Evolutionary conservation across 2,113 vertebrate species (phyloP), one percentile per base, ranked within the genome.

Genomic region (Odobenus rosmarus): DNA sequence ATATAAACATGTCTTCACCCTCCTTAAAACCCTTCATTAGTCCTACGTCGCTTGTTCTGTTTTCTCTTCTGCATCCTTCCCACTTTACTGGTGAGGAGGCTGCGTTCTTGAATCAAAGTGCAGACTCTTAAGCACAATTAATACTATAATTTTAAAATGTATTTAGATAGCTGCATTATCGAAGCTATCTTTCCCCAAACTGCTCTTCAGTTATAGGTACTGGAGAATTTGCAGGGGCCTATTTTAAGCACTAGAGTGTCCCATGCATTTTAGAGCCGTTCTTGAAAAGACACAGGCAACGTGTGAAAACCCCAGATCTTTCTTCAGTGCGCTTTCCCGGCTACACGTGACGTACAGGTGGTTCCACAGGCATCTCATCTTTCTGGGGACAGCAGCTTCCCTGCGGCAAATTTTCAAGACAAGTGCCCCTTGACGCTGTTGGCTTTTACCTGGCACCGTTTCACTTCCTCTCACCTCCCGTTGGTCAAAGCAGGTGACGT

Each of bases 301-400:
- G 88, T 98, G 98, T 97, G 97, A 98, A 98, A 98, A 98, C 97
- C 98, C 97, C 98, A 98, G 98, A 97, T 98, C 98, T 98, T 98
- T 98, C 98, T 97, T 98, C 98, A 98, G 98, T 98, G 98, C 93
- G n/a, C n/a, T n/a, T n/a, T n/a, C 14, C 46, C 36, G 62, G 39
- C 46, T 77, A 6, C 42, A 21, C 1, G 0, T 6, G 77, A 26
- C 19, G 28, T 26, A 67, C 31, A 31, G 64, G 7, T 18, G 16
- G 4, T n/a, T 9, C 39, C 53, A 3, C 0, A 0, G 4, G 1
- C 39, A 10, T 51, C 89, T 80, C 67, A 7, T 57, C 61, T 82
- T 72, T 62, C 59, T 16, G 46, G 28, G 19, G 71, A 11, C 57
- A 57, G 24, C 53, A 74, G 69, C 49, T 61, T 93, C 53, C 74